Conservation (phyloP, 2,888 invertebrate species). For the Bhutanitis thaidina region DNA sequence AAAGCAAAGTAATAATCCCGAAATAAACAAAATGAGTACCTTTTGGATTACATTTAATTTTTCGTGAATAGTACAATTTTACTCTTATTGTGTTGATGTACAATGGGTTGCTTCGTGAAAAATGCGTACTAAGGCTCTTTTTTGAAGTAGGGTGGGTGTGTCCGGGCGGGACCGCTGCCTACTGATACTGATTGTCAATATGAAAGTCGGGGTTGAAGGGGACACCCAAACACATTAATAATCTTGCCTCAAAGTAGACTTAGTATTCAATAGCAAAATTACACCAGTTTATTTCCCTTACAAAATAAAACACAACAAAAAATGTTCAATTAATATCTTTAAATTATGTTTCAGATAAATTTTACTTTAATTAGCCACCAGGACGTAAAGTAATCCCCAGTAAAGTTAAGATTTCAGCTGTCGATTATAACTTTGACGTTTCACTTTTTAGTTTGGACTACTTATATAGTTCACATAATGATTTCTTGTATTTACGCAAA, state of each 20-base stretch:
- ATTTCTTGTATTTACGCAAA: no score
- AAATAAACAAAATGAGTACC: conserved; percentile 34
- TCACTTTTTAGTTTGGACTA: no score
- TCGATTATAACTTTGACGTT: no score
- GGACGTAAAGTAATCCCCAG: no score
- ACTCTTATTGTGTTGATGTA: conserved; percentile 47
- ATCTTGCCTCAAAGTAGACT: conserved; percentile 26
- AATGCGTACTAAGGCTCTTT: conserved; percentile 35
- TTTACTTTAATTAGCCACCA: no score
- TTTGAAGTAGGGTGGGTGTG: conserved; percentile 23
- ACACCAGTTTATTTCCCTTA: background rate
- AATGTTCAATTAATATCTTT: no score
- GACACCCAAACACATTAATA: conserved; percentile 36
- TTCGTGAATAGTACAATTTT: conserved; percentile 47
- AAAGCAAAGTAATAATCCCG: conserved; percentile 37
- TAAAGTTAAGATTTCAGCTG: no score
- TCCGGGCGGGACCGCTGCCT: conserved; percentile 26
- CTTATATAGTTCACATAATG: no score
- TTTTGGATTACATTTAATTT: conserved; percentile 31
- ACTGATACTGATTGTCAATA: conserved; percentile 34
- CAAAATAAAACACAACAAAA: no score
- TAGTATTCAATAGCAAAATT: conserved; percentile 6
- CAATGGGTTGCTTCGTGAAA: conserved; percentile 40
- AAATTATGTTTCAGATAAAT: no score
- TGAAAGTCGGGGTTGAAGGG: conserved; percentile 27